Evolutionary conservation across 2,888 invertebrate species (phyloP).

Genomic region (Mimachlamys varia): DNA sequence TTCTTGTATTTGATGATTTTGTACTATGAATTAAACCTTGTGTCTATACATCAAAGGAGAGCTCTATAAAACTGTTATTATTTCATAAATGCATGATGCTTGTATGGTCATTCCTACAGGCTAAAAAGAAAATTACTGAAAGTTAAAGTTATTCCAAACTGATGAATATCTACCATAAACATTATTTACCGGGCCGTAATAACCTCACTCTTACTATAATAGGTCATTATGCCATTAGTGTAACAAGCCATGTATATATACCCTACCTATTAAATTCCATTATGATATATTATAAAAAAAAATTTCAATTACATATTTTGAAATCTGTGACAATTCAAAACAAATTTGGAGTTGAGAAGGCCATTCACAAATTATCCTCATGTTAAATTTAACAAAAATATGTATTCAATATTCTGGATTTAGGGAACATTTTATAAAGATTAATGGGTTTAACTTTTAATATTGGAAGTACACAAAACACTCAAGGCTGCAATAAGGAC

Average conservation of each 20-base stretch:
- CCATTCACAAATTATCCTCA: neutral
- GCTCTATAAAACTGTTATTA: too few relatives aligned
- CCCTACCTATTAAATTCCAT: neutral
- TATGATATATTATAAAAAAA: neutral
- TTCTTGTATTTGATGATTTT: too few relatives aligned
- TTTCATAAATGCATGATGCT: too few relatives aligned
- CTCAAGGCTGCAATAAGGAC: too few relatives aligned
- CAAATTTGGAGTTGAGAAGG: neutral
- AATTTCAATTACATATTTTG: neutral
- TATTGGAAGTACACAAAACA: too few relatives aligned
- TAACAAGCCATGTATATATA: neutral
- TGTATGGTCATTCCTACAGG: neutral
- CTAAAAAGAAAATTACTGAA: neutral
- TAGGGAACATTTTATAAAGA: neutral
- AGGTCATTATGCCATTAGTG: conserved; percentile 17
- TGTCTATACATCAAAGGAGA: too few relatives aligned
- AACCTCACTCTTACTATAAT: conserved; percentile 18
- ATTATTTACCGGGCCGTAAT: neutral
- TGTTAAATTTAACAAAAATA: neutral
- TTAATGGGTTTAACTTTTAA: too few relatives aligned
- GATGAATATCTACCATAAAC: neutral
- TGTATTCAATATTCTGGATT: neutral
- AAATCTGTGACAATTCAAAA: neutral
- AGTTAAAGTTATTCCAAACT: neutral
- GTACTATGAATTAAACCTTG: too few relatives aligned